Base-by-base conservation (phyloP, 1,140 invertebrate genomes). In the Episyrphus balteatus region DNA sequence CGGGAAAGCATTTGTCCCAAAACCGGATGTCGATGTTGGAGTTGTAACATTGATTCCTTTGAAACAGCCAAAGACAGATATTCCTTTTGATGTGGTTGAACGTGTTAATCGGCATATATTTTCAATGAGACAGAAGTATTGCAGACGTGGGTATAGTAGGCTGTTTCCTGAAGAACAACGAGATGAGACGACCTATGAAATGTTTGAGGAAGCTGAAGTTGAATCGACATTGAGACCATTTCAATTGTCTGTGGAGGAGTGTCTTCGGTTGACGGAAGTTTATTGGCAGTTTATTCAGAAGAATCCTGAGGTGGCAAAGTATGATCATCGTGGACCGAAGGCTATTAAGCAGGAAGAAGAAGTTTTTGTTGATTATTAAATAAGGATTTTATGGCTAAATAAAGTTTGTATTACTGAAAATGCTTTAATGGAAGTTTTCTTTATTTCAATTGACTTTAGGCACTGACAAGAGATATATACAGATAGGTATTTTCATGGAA, bases 21-120 rank as follows among this genome's bases (percentile, higher is more conserved):
- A 86, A 60, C 94, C 96, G 1, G 79, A 98, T 45, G 94, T 99
- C 8, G 91, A 99, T 74, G 94, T 97, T 5, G 92, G 89, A 40
- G 85, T 98, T 10, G 92, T 99, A 0, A 83, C 83, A 41, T 78
- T 99, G 41, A 77, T 78, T 18, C 95, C 97, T 3, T 63, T 83
- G 3, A 78, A 78, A 53, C 65, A 76, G 42, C 94, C 96, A 2
- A 88, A 93, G 51, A 73, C 74, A 1, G 68, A 78, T 37, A 72
- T 89, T 26, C 81, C 88, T 1, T 98, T 97, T 70, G 67, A 81
- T 52, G 62, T 94, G 12, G 82, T 96, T 39, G 92, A 98, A 63
- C 98, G 96, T 75, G 81, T 99, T 17, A 72, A 83, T 0, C 72
- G 91, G 1, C 81, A 85, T 51, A 73, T 95, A 43, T 99, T 98